Base-by-base conservation (phyloP, 2,888 invertebrate species). In the Troides aeacus region DNA sequence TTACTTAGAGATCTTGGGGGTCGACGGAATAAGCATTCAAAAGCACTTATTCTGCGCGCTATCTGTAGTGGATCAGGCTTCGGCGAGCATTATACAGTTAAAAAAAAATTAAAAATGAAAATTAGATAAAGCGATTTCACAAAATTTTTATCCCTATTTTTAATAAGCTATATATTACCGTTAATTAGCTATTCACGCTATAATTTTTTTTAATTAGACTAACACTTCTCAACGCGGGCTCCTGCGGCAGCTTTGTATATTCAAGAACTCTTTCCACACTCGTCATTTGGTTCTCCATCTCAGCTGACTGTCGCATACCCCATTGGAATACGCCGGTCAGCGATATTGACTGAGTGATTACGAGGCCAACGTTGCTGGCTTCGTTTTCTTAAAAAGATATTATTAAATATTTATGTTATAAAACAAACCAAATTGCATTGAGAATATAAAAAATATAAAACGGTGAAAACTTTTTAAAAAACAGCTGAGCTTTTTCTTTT, bases 281-380 rank as follows among this genome's bases (percentile, higher is more conserved):
- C 75, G 95, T 96, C 93, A 96, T 94, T 78, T 95, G 95, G 80
- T 96, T 96, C 71, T 95, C 94, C 76, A 96, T 94, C 85, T 97
- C 97, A 0, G 97, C 97, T n/a, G 96, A 96, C 83, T 97, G 97
- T 18, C 97, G 92, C 93, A 97, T 96, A 10, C 96, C 97, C 97
- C 97, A 98, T 77, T 94, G 94, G 74, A 94, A 91, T 76, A 95
- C 88, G 24, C 94, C 94, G 15, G 94, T 94, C 50, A 95, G 78
- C 0, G 94, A 93, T 75, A 94, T 93, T 1, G 95, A 93, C 82
- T 95, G 95, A 0, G 95, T 94, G 64, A 95, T 95, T 0, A 94
- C 94, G 30, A 95, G 82, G 12, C 95, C 95, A 0, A 95, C 94
- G 74, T 92, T 85, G 64, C 94, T 94, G 23, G 93, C 94, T 60